phyloP scores from a whole-genome alignment of 2,113 vertebrate genomes.

The Rana temporaria region DNA sequence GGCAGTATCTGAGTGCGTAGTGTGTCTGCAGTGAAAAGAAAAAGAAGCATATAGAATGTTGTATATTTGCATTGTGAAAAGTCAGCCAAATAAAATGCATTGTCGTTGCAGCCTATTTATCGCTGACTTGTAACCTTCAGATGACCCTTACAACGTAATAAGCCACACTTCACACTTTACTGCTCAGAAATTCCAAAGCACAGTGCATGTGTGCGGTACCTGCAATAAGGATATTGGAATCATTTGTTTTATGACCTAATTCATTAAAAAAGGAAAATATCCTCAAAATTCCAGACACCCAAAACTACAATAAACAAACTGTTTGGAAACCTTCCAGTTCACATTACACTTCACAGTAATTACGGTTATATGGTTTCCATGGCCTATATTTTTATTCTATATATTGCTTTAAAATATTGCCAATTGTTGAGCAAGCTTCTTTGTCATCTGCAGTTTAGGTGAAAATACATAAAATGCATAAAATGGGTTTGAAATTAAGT shows the following conservation, averaged over 20 bases:
- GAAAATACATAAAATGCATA: too few species aligned
- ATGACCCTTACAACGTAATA: constrained; percentile 21
- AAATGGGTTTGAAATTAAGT: too few species aligned
- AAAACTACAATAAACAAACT: constrained; percentile 2
- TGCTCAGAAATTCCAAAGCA: not conserved
- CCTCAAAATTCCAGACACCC: not conserved
- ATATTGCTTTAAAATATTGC: too few species aligned
- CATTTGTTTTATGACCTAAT: not conserved
- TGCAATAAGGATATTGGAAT: not conserved
- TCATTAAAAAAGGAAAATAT: not conserved
- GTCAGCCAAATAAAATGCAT: constrained; percentile 19
- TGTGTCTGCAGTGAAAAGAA: constrained; percentile 18
- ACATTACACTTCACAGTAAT: too few species aligned
- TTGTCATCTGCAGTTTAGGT: too few species aligned
- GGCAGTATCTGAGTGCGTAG: not conserved
- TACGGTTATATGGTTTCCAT: too few species aligned
- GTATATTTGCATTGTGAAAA: constrained; percentile 28
- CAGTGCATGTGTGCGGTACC: not conserved
- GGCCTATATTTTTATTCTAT: too few species aligned
- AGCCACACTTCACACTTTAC: not conserved
- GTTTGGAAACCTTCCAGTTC: not conserved
- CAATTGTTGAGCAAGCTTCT: too few species aligned
- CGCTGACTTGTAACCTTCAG: constrained; percentile 1
- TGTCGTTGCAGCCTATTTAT: constrained; percentile 17
- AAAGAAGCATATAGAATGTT: constrained; percentile 24